Evolutionary conservation across 2,113 vertebrate genomes (phyloP).

Genomic region (Ictidomys tridecemlineatus): DNA sequence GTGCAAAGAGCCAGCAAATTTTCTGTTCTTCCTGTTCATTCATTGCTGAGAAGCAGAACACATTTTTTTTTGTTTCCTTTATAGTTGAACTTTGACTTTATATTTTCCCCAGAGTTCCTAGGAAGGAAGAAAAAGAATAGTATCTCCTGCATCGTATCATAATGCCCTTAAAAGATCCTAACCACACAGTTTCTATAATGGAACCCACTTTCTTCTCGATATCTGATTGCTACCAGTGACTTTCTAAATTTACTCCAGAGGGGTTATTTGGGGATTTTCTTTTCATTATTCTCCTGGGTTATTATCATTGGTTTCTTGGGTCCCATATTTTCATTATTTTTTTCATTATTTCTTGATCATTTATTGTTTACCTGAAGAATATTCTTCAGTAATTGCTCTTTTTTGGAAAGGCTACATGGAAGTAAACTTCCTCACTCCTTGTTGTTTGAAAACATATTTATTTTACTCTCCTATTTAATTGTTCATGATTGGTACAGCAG

Average conservation of each 20-base stretch:
- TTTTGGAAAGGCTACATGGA: constrained; percentile 28
- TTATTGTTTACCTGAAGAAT: constrained; percentile 36
- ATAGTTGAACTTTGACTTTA: neutral
- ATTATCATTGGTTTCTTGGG: constrained; percentile 23
- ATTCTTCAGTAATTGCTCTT: neutral
- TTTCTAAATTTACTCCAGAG: neutral
- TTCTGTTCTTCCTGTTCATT: neutral
- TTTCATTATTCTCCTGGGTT: neutral
- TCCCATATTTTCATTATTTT: neutral
- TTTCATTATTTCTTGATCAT: constrained; percentile 1
- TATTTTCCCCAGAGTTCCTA: constrained; percentile 22
- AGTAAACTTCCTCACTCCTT: neutral
- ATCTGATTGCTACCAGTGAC: neutral
- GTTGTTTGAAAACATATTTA: constrained; percentile 14
- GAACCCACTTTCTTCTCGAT: neutral
- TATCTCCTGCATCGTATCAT: neutral
- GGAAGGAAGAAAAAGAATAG: constrained; percentile 8
- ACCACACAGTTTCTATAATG: neutral
- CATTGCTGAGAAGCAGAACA: neutral
- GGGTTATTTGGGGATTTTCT: neutral
- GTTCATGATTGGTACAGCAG: neutral
- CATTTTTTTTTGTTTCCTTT: constrained; percentile 26
- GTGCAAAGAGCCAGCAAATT: neutral
- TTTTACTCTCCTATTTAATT: constrained; percentile 47
- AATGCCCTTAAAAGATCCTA: neutral